These are phyloP conservation scores for Tamandua tetradactyla DNA, from an alignment of 2,797 vertebrate species.

Conservation along the genomic window DNA sequence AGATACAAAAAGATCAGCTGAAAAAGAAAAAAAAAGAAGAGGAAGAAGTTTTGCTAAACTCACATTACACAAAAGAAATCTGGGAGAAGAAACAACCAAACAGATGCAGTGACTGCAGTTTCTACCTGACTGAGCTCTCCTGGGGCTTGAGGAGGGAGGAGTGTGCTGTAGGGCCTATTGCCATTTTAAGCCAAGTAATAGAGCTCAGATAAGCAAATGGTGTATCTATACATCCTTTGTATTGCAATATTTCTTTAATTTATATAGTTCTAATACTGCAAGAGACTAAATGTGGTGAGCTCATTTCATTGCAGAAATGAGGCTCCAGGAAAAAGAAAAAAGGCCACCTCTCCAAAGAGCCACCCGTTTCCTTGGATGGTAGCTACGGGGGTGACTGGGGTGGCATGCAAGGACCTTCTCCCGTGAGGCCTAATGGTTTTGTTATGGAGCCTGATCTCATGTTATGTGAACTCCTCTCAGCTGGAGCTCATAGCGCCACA, in stretches of 20 bases:
- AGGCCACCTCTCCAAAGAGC: not conserved
- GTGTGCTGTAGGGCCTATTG: not conserved
- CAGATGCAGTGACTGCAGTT: not conserved
- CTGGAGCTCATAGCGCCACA: conserved; percentile 60
- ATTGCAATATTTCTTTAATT: not conserved
- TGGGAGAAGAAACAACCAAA: not conserved
- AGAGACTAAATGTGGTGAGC: not conserved
- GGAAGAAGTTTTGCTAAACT: not conserved
- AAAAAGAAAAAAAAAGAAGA: too few relatives aligned
- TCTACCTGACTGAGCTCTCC: conserved; percentile 24
- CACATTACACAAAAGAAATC: not conserved
- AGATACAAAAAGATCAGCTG: not conserved
- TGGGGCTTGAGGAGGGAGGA: not conserved
- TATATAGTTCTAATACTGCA: not conserved
- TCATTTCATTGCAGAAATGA: not conserved
- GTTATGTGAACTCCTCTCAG: conserved; percentile 68
- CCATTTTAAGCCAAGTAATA: conserved; percentile 14
- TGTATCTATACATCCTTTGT: not conserved
- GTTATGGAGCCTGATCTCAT: conserved; percentile 35
- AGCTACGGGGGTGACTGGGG: not conserved
- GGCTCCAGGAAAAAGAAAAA: not conserved
- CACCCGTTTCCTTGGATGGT: conserved; percentile 23
- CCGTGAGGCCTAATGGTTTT: conserved; percentile 59
- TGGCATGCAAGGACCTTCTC: conserved; percentile 18
- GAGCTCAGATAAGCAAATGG: not conserved